Conservation (phyloP, 2,888 invertebrate species). For the Phasia obesa region DNA sequence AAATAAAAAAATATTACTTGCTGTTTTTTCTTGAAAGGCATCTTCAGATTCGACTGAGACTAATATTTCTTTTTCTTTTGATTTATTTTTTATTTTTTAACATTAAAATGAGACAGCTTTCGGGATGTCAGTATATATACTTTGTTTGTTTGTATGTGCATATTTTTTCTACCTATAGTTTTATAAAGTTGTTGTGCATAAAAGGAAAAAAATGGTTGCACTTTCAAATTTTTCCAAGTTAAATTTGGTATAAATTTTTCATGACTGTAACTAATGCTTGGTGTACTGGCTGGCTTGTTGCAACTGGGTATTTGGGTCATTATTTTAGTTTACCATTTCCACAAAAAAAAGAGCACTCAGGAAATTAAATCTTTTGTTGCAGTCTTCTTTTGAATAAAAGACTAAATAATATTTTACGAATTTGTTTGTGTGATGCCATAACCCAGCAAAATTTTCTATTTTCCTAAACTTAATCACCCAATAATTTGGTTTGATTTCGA, state of each 20-base stretch:
- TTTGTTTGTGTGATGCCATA: not conserved
- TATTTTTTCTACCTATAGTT: no score
- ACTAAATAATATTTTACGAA: not conserved
- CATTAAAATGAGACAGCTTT: no score
- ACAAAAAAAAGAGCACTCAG: constrained; percentile 37
- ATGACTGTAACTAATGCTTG: not conserved
- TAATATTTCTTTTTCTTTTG: no score
- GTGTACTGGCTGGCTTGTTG: not conserved
- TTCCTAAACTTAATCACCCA: no score
- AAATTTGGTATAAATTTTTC: not conserved
- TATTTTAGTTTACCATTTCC: not conserved
- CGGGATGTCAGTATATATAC: no score
- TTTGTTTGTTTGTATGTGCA: no score
- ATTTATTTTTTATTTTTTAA: no score
- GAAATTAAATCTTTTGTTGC: constrained; percentile 2
- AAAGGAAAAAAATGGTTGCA: not conserved
- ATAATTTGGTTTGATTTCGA: no score
- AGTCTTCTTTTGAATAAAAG: not conserved
- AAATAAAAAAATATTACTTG: no score
- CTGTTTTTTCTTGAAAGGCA: no score
- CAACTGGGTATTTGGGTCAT: not conserved
- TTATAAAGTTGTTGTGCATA: not conserved
- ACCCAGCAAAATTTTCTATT: no score
- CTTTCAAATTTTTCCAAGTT: not conserved
- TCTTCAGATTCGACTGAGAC: no score